Evolutionary conservation across 2,797 vertebrate genomes (phyloP).

Genomic region (Morus bassanus): DNA sequence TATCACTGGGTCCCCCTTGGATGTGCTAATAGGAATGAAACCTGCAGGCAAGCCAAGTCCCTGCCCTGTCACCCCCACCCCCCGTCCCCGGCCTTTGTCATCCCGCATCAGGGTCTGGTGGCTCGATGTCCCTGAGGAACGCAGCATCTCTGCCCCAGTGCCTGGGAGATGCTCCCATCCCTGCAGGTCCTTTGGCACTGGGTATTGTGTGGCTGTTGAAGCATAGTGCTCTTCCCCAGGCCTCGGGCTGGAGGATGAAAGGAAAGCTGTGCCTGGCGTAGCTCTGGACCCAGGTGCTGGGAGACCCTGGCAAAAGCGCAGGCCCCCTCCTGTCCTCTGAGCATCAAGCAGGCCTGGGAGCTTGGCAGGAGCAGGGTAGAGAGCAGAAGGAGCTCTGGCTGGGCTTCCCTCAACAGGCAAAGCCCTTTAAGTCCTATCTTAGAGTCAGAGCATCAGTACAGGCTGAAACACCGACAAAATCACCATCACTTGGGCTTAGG

Average conservation of each 20-base stretch:
- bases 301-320: not conserved
- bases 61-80: too few relatives aligned
- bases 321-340: not conserved
- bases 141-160: not conserved
- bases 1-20: not conserved
- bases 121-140: rapidly evolving
- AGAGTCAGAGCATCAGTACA: not conserved
- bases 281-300: not conserved
- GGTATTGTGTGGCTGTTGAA: not conserved
- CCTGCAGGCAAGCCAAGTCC: not conserved
- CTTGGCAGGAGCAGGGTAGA: not conserved
- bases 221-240: not conserved
- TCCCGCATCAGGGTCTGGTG: rapidly evolving
- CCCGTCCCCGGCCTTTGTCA: not conserved
- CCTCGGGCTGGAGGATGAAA: not conserved
- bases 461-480: not conserved
- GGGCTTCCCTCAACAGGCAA: not conserved
- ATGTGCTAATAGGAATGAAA: not conserved
- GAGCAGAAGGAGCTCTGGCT: not conserved
- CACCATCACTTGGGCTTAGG: not conserved
- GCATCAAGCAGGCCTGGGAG: not conserved
- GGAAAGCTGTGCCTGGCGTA: not conserved
- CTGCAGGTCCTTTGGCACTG: not conserved
- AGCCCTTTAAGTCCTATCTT: not conserved
- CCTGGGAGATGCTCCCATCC: not conserved